Evolutionary conservation across 2,113 vertebrate species (phyloP).

Genomic region (Nanorana parkeri): DNA sequence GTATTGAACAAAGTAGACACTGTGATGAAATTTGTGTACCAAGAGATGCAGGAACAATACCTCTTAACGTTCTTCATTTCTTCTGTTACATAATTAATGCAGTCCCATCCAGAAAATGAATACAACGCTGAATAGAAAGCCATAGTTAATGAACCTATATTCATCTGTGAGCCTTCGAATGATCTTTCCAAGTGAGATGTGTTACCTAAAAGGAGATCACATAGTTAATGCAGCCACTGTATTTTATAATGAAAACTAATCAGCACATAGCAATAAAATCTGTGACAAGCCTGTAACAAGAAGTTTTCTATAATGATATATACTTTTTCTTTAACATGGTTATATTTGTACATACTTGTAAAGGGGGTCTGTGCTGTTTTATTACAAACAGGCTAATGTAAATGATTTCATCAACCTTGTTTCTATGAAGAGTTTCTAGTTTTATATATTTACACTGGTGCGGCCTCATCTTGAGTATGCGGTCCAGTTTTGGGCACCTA

Average conservation of each 20-base stretch:
- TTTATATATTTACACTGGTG: too few species aligned
- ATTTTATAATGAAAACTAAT: background rate
- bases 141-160: slow-evolving; percentile 75
- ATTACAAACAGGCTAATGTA: too few species aligned
- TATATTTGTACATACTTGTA: too few species aligned
- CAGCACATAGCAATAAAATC: too few species aligned
- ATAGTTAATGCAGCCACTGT: background rate
- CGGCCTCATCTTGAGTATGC: too few species aligned
- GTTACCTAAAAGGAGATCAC: slow-evolving; percentile 66
- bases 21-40: background rate
- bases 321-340: too few species aligned
- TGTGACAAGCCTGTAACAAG: too few species aligned
- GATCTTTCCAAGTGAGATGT: slow-evolving; percentile 76
- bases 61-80: slow-evolving; percentile 82
- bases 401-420: too few species aligned
- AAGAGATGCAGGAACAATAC: slow-evolving; percentile 57
- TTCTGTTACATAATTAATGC: slow-evolving; percentile 83
- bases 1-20: background rate
- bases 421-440: too few species aligned
- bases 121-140: slow-evolving; percentile 81
- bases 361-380: too few species aligned
- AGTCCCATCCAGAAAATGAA: slow-evolving; percentile 84
- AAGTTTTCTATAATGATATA: too few species aligned
- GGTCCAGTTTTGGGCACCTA: too few species aligned
- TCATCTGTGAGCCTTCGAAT: slow-evolving; percentile 72